Conservation (phyloP, 2,797 vertebrate genomes). For the Gallirallus australis region DNA sequence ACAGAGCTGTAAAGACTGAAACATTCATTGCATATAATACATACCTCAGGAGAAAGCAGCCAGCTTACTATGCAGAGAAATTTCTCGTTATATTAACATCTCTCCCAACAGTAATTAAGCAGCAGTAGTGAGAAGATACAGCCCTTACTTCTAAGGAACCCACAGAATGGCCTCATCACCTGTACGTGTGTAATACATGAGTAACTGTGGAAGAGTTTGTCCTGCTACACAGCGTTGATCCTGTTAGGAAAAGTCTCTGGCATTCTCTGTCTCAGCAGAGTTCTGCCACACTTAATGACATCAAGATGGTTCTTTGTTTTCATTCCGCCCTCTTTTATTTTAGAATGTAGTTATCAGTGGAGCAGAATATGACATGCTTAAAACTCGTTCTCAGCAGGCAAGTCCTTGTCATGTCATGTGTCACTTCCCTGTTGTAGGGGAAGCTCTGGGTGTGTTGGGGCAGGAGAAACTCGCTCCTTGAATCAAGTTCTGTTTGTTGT, state of each 20-base stretch:
- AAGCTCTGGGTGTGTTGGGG: not conserved
- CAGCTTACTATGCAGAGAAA: not conserved
- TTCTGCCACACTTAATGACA: not conserved
- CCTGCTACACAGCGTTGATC: not conserved
- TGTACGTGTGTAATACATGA: not conserved
- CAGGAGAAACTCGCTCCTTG: not conserved
- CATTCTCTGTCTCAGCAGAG: not conserved
- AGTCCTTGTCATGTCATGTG: not conserved
- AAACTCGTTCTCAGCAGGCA: not conserved
- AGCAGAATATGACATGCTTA: not conserved
- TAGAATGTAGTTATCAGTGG: not conserved
- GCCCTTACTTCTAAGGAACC: not conserved
- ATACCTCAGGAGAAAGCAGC: not conserved
- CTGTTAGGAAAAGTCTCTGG: not conserved
- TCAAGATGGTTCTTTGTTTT: not conserved
- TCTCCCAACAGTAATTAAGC: not conserved
- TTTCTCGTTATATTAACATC: accelerated
- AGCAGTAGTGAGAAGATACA: not conserved
- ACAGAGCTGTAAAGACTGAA: not conserved
- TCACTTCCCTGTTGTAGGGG: not conserved
- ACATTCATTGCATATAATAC: not conserved
- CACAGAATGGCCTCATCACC: not conserved
- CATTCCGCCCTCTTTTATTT: not conserved
- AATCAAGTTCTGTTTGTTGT: not conserved
- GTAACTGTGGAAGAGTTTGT: not conserved